Evolutionary conservation across 2,113 vertebrate species (phyloP).

Genomic region (Gavia stellata): DNA sequence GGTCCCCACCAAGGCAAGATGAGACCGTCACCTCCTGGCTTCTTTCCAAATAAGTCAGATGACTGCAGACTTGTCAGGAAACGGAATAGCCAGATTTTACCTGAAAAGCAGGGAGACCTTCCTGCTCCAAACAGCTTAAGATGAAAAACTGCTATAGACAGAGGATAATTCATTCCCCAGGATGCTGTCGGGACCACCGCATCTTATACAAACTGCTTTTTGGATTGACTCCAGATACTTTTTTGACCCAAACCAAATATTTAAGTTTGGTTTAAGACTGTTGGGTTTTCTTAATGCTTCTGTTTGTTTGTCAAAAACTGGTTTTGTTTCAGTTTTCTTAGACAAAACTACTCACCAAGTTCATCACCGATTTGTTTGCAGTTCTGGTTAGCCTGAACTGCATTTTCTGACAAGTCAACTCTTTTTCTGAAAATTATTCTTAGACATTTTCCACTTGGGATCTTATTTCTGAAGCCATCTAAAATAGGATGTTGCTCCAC

Average conservation of each 20-base stretch:
- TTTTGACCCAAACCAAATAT: not conserved
- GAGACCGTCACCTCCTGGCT: not conserved
- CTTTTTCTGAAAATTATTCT: not conserved
- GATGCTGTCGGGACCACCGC: not conserved
- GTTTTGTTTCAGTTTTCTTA: not conserved
- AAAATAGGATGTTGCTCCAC: not conserved
- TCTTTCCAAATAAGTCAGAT: not conserved
- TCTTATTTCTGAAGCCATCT: not conserved
- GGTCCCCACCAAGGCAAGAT: accelerated
- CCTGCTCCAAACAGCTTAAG: not conserved
- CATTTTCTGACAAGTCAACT: not conserved
- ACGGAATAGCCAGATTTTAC: not conserved
- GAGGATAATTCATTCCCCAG: not conserved
- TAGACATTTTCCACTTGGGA: not conserved
- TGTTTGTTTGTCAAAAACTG: not conserved
- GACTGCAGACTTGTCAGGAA: not conserved
- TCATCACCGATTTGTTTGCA: not conserved
- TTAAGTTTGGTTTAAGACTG: not conserved
- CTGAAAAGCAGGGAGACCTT: not conserved
- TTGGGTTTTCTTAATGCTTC: not conserved
- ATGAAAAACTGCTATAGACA: not conserved
- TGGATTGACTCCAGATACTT: not conserved
- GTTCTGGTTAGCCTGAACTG: not conserved
- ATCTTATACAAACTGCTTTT: not conserved
- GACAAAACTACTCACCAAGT: not conserved